These are phyloP conservation scores for Hipparchia semele DNA, from an alignment of 2,888 invertebrate genomes.

Conservation along the genomic window DNA sequence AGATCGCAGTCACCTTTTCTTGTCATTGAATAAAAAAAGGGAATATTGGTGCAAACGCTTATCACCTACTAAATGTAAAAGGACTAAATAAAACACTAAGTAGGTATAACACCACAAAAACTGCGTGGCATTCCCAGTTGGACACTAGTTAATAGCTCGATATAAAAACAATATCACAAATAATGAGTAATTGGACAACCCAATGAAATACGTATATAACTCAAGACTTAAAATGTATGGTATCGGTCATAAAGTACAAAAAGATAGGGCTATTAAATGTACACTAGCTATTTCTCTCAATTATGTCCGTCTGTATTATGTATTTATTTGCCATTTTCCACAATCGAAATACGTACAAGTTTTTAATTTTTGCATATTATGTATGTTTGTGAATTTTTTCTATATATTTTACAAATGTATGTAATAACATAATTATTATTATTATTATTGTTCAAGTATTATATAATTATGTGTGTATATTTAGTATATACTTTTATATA, in stretches of 20 bases:
- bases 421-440: too few relatives aligned
- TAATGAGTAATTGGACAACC: not conserved
- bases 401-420: too few relatives aligned
- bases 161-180: not conserved
- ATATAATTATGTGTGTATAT: too few relatives aligned
- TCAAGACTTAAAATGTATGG: conserved; percentile 10
- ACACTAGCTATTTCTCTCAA: conserved; percentile 10
- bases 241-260: conserved; percentile 22
- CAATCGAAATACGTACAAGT: too few relatives aligned
- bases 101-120: not conserved
- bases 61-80: not conserved
- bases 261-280: conserved; percentile 17
- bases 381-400: too few relatives aligned
- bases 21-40: too few relatives aligned
- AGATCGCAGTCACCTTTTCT: too few relatives aligned
- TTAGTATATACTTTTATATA: too few relatives aligned
- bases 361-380: too few relatives aligned
- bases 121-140: not conserved
- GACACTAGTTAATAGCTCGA: not conserved
- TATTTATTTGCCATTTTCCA: not conserved
- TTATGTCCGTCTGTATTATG: not conserved
- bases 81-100: not conserved
- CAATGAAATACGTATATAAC: conserved; percentile 19
- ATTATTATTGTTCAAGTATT: too few relatives aligned
- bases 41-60: too few relatives aligned